Base-by-base conservation (phyloP, 1,140 invertebrate genomes). In the Cotesia chilonis region DNA sequence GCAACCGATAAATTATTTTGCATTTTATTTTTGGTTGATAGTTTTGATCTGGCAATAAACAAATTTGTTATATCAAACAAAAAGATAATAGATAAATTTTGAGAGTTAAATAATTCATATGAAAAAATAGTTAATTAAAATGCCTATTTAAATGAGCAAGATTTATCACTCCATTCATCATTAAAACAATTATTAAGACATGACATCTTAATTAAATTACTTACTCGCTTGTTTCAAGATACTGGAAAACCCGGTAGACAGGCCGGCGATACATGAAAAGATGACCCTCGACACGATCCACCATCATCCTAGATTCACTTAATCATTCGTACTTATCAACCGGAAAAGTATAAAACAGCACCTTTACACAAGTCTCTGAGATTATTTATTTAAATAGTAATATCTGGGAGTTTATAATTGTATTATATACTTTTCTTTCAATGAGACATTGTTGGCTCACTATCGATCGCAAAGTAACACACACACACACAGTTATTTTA, bases 191-290 rank as follows among this genome's bases (percentile, higher is more conserved):
- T 47, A 47, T 47, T 0, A 47, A 9, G 41, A 47, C 41, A 47
- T 47, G 41, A 47, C 41, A 47, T 68, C 36, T 28, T 38, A 2
- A n/a, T 4, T 47, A 66, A 73, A 71, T 67, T 85, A 86, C 85
- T 86, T 82, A 87, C 85, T 85, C 85, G 81, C 79, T 77, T 61
- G 91, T 92, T 88, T 92, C 92, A 83, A 92, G 89, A 87, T 92
- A 93, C 89, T 92, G 91, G 87, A 93, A 92, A 80, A 92, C 91
- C 84, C 91, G 89, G 85, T 93, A 93, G 70, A 92, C 91, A 80
- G 92, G 92, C 82, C 91, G 91, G 80, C 91, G 90, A 87, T 91
- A 93, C 87, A 92, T 90, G 83, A 89, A 88, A 83, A 92, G 88
- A 83, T 91, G 91, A 80, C 91, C 90, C 81, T 92, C 91, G 79